A percentile compares a stretch with the other conserved stretches of the same genome.
Evolutionary conservation across 2,888 invertebrate genomes (phyloP).

Genomic region (Melanophora roralis): DNA sequence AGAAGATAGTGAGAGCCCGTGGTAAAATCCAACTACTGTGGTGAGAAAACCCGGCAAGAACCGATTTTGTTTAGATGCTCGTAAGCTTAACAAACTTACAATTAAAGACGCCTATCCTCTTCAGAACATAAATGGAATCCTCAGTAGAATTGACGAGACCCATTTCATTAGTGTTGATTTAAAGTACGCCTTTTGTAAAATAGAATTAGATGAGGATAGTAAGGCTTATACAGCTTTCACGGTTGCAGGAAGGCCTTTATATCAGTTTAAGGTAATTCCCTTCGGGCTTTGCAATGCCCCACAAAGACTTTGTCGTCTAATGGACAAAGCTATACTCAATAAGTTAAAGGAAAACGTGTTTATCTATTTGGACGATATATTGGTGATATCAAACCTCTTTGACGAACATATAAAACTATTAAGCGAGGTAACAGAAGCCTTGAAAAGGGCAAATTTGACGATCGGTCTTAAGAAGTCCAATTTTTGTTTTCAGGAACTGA

Average conservation of each 20-base stretch:
- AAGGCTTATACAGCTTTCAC: slow-evolving; percentile 45
- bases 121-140: slow-evolving; percentile 37
- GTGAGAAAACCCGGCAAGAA: slow-evolving; percentile 49
- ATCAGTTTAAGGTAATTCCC: slow-evolving; percentile 51
- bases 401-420: neutral
- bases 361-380: neutral
- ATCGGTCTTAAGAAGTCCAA: neutral
- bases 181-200: slow-evolving; percentile 46
- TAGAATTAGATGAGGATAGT: slow-evolving; percentile 27
- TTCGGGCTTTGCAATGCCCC: slow-evolving; percentile 44
- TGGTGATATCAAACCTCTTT: neutral
- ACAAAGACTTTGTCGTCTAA: slow-evolving; percentile 57
- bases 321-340: slow-evolving; percentile 22
- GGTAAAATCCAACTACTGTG: slow-evolving; percentile 56
- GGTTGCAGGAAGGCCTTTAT: slow-evolving; percentile 46
- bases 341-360: slow-evolving; percentile 6
- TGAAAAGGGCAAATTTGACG: too few relatives aligned
- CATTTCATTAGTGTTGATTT: slow-evolving; percentile 65
- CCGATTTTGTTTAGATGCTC: slow-evolving; percentile 38
- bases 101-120: slow-evolving; percentile 12
- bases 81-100: slow-evolving; percentile 38
- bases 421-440: too few relatives aligned
- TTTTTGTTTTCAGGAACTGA: slow-evolving; percentile 24
- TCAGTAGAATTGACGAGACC: slow-evolving; percentile 62
- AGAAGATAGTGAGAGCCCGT: slow-evolving; percentile 66